These are phyloP conservation scores for Agrenia bidenticulata DNA, from an alignment of 2,888 invertebrate species.

Conservation along the genomic window DNA sequence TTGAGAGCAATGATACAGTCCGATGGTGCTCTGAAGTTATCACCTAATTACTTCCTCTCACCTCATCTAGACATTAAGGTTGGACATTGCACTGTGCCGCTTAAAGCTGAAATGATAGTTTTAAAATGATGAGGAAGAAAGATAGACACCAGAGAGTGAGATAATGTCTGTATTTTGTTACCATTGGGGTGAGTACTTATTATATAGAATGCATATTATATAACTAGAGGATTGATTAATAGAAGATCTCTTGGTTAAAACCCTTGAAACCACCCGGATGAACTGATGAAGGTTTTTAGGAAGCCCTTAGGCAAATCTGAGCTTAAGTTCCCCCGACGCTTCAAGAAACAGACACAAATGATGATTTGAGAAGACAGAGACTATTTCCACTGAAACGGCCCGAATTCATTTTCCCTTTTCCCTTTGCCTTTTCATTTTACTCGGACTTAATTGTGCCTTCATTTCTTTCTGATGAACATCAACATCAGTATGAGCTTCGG, in stretches of 20 bases:
- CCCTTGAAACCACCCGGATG: conserved; percentile 4
- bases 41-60: conserved; percentile 49
- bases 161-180: conserved; percentile 17
- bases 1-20: conserved; percentile 19
- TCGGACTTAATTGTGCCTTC: conserved; percentile 43
- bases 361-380: conserved; percentile 51
- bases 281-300: not conserved
- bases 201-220: conserved; percentile 9
- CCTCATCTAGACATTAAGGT: conserved; percentile 33
- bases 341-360: conserved; percentile 49
- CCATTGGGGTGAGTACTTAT: conserved; percentile 16
- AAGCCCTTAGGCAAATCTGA: conserved; percentile 17
- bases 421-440: conserved; percentile 7
- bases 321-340: not conserved
- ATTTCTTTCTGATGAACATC: conserved; percentile 34
- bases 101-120: not conserved
- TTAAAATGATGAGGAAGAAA: not conserved
- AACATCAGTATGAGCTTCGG: conserved; percentile 17
- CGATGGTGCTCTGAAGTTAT: conserved; percentile 27
- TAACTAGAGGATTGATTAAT: conserved; percentile 2
- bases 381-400: conserved; percentile 31
- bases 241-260: not conserved
- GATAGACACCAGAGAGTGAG: not conserved
- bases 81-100: not conserved
- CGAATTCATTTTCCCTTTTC: not conserved